These are phyloP conservation scores for Rattus norvegicus DNA, from an alignment of 2,113 vertebrate genomes.

Conservation along the genomic window GRCr8 NC_086031.1:37692501-37693000, in stretches of 20 bases:
- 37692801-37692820: neutral
- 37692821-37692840: neutral
- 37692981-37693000: neutral
- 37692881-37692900: neutral
- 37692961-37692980: neutral
- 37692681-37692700: neutral
- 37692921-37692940: neutral
- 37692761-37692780: neutral
- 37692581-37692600: neutral
- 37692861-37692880: neutral
- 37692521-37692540: slow-evolving; percentile 29
- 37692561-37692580: neutral
- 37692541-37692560: neutral
- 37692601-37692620: neutral
- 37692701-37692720: neutral
- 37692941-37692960: neutral
- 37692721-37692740: neutral
- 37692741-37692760: neutral
- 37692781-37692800: neutral
- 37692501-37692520: slow-evolving; percentile 23
- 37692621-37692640: neutral
- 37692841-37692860: neutral
- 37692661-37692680: neutral
- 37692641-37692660: neutral
- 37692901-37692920: neutral